These are phyloP conservation scores for Progne subis DNA, from an alignment of 2,113 vertebrate species.

Conservation along the genomic window DNA sequence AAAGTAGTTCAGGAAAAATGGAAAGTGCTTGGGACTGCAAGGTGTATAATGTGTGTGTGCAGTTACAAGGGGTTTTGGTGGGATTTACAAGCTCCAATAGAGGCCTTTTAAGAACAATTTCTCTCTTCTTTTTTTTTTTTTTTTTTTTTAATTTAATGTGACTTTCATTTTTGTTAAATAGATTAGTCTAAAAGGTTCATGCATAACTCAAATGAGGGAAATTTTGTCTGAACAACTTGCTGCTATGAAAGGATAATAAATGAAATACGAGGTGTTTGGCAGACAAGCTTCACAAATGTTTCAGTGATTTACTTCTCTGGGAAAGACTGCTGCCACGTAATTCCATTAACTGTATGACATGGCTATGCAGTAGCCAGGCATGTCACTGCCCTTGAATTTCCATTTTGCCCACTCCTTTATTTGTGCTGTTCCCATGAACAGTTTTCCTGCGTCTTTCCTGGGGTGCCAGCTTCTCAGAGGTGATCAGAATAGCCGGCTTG, in stretches of 20 bases:
- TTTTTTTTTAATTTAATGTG: neutral
- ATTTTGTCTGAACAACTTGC: neutral
- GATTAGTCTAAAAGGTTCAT: neutral
- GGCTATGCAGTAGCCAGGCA: neutral
- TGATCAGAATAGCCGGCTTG: neutral
- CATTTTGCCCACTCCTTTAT: neutral
- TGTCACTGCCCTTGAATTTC: neutral
- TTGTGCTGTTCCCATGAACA: neutral
- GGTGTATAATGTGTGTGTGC: neutral
- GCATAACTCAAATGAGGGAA: neutral
- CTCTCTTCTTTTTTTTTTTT: too few species aligned
- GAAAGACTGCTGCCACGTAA: neutral
- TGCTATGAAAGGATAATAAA: neutral
- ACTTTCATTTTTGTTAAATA: neutral
- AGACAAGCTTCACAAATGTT: neutral
- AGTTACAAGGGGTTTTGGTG: neutral
- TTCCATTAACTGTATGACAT: neutral
- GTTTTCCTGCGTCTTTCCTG: neutral
- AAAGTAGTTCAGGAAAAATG: neutral
- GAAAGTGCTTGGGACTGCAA: neutral
- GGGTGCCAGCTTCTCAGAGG: neutral
- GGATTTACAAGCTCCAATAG: neutral
- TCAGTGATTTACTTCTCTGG: neutral
- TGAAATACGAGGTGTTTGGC: neutral
- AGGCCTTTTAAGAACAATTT: neutral